These are phyloP conservation scores for Phengaris alcon DNA, from an alignment of 2,888 invertebrate genomes.

Conservation along the genomic window DNA sequence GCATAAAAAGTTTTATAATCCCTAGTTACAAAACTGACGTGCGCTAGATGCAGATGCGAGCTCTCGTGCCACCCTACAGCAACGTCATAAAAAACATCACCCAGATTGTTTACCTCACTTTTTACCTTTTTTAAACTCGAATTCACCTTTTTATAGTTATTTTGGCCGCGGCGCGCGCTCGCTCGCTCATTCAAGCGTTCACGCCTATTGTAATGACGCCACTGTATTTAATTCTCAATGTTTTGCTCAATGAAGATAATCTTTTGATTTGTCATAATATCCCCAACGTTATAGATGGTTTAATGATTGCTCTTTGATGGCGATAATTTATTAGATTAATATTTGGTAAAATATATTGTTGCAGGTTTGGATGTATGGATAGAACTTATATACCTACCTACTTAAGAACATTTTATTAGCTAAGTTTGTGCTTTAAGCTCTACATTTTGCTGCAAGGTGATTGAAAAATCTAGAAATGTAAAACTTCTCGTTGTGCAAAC, in stretches of 20 bases:
- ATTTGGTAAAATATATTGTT: not conserved
- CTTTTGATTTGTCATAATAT: constrained; percentile 46
- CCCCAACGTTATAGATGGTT: constrained; percentile 7
- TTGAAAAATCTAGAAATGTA: no score
- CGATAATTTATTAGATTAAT: constrained; percentile 9
- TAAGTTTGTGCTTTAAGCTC: no score
- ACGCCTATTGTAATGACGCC: constrained; percentile 61
- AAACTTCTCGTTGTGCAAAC: no score
- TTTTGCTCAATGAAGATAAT: constrained; percentile 67
- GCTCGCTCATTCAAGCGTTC: constrained; percentile 64
- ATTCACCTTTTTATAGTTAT: constrained; percentile 68
- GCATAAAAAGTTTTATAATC: constrained; percentile 27
- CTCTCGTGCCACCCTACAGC: constrained; percentile 56
- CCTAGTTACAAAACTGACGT: constrained; percentile 36
- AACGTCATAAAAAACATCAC: constrained; percentile 61
- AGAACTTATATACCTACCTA: not conserved
- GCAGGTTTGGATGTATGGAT: not conserved
- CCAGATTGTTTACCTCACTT: constrained; percentile 77
- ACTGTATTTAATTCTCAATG: constrained; percentile 71
- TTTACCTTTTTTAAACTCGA: constrained; percentile 73
- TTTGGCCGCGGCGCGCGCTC: constrained; percentile 54
- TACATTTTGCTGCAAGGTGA: no score
- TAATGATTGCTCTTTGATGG: constrained; percentile 28
- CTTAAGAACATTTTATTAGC: no score
- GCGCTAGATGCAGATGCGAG: constrained; percentile 54